Percentiles rank a stretch among this genome's conserved stretches.
These are phyloP conservation scores for Astyanax mexicanus DNA, from an alignment of 2,797 vertebrate species.

Conservation along the genomic window DNA sequence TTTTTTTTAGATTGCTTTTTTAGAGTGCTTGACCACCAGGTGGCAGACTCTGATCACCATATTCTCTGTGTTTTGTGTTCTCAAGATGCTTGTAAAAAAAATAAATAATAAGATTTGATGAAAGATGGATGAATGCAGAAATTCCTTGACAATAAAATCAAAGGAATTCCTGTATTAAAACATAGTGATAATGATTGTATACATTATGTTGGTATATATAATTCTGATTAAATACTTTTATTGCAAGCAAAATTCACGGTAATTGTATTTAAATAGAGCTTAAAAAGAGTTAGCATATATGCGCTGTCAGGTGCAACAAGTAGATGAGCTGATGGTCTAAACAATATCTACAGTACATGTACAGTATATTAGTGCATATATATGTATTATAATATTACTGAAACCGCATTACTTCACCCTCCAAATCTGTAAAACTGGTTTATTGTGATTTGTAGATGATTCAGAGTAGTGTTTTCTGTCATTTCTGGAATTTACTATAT, in stretches of 20 bases:
- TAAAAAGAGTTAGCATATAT: neutral
- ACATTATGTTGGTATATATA: neutral
- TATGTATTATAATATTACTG: too few relatives aligned
- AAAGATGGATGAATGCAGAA: neutral
- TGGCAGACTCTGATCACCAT: conserved; percentile 45
- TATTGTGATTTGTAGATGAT: too few relatives aligned
- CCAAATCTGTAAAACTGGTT: too few relatives aligned
- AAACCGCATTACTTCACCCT: too few relatives aligned
- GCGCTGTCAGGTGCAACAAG: neutral
- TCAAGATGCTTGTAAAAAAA: conserved; percentile 12
- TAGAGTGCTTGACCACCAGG: conserved; percentile 40
- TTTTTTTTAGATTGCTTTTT: neutral
- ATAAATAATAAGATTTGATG: conserved; percentile 8
- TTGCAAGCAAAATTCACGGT: neutral
- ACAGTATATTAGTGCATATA: too few relatives aligned
- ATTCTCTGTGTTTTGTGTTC: neutral
- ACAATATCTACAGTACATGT: too few relatives aligned
- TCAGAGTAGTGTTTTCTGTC: too few relatives aligned
- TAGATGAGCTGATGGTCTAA: too few relatives aligned
- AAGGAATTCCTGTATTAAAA: neutral
- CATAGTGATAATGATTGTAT: too few relatives aligned
- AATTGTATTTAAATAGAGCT: neutral
- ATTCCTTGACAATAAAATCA: neutral
- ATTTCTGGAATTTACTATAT: too few relatives aligned
- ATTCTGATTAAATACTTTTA: neutral